These are phyloP conservation scores for Muscicapa comitata DNA, from an alignment of 2,797 vertebrate genomes.

Conservation along the genomic window DNA sequence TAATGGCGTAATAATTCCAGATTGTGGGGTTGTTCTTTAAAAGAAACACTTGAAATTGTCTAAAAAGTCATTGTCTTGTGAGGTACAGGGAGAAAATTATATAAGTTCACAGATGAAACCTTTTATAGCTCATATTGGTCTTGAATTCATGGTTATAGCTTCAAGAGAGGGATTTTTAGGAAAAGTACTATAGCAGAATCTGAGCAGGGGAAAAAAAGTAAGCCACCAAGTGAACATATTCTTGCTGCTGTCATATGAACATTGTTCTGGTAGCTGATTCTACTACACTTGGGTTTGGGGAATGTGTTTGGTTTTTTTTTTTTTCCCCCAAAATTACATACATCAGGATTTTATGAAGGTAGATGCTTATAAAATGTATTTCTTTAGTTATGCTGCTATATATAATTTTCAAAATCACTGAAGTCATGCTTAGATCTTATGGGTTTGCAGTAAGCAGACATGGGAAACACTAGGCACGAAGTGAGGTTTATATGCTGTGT, in stretches of 20 bases:
- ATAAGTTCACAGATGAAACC: not conserved
- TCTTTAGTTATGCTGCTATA: not conserved
- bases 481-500: not conserved
- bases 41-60: not conserved
- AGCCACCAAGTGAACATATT: not conserved
- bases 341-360: not conserved
- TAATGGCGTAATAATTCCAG: not conserved
- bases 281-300: not conserved
- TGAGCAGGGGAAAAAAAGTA: accelerated
- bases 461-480: not conserved
- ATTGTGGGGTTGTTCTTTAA: not conserved
- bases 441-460: not conserved
- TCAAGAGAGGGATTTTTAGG: not conserved
- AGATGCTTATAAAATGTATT: not conserved
- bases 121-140: not conserved
- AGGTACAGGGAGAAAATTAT: not conserved
- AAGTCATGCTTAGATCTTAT: not conserved
- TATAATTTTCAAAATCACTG: not conserved
- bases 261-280: not conserved
- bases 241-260: not conserved
- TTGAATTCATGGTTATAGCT: not conserved
- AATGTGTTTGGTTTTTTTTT: not conserved
- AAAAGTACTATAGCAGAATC: not conserved
- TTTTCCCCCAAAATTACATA: not conserved
- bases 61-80: not conserved